Conservation (phyloP, 2,113 vertebrate genomes). For the Poeciliopsis prolifica region DNA sequence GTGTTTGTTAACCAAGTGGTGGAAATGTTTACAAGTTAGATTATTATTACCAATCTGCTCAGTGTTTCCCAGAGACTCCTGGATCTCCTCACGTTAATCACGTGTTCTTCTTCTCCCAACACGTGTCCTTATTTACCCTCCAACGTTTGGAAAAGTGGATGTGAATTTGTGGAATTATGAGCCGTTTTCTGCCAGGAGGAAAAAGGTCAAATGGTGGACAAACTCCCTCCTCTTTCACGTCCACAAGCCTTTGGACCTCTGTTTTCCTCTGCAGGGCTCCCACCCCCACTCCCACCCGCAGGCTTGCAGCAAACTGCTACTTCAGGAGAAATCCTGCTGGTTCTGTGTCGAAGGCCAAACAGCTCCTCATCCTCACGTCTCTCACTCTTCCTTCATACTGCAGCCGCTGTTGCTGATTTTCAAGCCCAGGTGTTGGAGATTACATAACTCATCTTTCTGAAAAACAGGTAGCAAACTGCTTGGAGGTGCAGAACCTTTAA, state of each 20-base stretch:
- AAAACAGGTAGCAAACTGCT: constrained; percentile 39
- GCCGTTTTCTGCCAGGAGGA: constrained; percentile 9
- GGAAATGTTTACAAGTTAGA: background rate
- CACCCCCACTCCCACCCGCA: constrained; percentile 11
- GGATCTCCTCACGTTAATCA: background rate
- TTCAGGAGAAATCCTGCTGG: constrained; percentile 68
- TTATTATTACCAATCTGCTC: background rate
- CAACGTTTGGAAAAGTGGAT: constrained; percentile 43
- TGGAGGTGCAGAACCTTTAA: background rate
- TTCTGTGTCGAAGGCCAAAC: constrained; percentile 52
- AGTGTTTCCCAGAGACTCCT: background rate
- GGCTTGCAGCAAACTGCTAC: constrained; percentile 66
- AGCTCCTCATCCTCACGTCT: constrained; percentile 6
- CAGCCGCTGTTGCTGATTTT: constrained; percentile 20
- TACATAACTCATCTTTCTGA: constrained; percentile 46
- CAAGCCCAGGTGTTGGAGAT: constrained; percentile 48
- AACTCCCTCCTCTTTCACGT: constrained; percentile 16
- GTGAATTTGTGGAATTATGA: constrained; percentile 56
- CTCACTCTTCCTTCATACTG: constrained; percentile 7
- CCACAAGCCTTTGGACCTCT: constrained; percentile 11
- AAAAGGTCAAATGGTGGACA: constrained; percentile 38
- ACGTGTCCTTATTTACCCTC: constrained; percentile 17
- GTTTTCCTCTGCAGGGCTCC: background rate
- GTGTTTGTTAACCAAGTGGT: background rate
- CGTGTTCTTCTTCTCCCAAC: constrained; percentile 4